phyloP scores from a whole-genome alignment of 2,888 invertebrate species.

The Eudemis profundana region DNA sequence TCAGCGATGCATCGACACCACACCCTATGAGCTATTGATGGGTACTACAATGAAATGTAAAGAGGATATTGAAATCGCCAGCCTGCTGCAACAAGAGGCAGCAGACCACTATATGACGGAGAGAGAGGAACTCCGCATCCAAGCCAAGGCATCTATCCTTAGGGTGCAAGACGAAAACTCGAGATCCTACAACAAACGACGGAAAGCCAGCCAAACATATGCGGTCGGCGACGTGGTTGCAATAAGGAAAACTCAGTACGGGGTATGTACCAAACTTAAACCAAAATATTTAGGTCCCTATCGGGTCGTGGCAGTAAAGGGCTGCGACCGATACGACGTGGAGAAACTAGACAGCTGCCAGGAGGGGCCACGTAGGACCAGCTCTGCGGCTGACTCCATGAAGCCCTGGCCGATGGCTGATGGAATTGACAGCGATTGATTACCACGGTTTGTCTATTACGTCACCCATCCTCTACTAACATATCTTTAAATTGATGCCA shows the following conservation, averaged over 20 bases:
- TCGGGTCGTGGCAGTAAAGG: too few species aligned
- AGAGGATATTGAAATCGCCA: constrained; percentile 39
- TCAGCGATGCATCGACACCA: constrained; percentile 45
- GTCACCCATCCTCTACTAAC: too few species aligned
- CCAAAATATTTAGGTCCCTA: background rate
- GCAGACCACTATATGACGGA: background rate
- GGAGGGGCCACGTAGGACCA: background rate
- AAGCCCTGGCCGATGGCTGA: too few species aligned
- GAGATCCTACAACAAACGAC: background rate
- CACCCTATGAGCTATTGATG: constrained; percentile 48
- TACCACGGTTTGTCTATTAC: too few species aligned
- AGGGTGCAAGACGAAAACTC: background rate
- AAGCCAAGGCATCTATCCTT: background rate
- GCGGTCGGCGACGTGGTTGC: background rate
- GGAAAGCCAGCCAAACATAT: too few species aligned
- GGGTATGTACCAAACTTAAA: background rate
- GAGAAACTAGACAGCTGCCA: background rate
- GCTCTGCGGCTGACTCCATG: too few species aligned
- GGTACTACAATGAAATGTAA: constrained; percentile 46
- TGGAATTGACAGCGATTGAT: too few species aligned
- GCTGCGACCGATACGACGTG: background rate
- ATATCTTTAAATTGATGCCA: too few species aligned
- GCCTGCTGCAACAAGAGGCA: background rate
- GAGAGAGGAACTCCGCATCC: background rate
- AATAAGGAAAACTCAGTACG: background rate